Conservation (phyloP, 2,888 invertebrate genomes). For the Drosophila dives region DNA sequence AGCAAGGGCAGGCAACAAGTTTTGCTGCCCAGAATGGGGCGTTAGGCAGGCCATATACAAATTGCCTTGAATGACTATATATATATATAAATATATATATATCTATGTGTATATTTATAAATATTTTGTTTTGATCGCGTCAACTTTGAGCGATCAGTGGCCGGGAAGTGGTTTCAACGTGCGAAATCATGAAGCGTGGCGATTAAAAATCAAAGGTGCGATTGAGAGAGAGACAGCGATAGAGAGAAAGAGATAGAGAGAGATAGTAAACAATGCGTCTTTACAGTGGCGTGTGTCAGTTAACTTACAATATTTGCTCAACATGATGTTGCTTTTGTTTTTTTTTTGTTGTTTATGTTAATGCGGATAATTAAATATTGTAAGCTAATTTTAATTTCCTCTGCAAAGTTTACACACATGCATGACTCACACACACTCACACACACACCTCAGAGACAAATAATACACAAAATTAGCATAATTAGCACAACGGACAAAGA, state of each 20-base stretch:
- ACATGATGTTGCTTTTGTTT: neutral
- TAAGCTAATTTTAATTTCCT: constrained; percentile 63
- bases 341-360: constrained; percentile 56
- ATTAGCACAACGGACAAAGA: constrained; percentile 57
- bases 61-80: constrained; percentile 1
- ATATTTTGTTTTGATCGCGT: neutral
- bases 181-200: constrained; percentile 67
- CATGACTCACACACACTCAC: neutral
- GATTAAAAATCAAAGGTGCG: constrained; percentile 56
- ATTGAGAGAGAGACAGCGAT: constrained; percentile 31
- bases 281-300: constrained; percentile 37
- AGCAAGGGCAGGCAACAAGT: constrained; percentile 41
- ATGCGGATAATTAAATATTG: constrained; percentile 66
- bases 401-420: constrained; percentile 20
- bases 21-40: neutral
- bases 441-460: constrained; percentile 23
- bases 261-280: neutral
- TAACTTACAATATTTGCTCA: constrained; percentile 12
- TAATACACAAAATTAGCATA: constrained; percentile 68
- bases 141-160: constrained; percentile 8
- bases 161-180: constrained; percentile 45
- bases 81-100: neutral
- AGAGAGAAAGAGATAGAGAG: too few relatives aligned
- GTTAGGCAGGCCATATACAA: constrained; percentile 7
- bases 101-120: neutral